Evolutionary conservation across 2,113 vertebrate species (phyloP).

Genomic region (Pavo muticus): DNA sequence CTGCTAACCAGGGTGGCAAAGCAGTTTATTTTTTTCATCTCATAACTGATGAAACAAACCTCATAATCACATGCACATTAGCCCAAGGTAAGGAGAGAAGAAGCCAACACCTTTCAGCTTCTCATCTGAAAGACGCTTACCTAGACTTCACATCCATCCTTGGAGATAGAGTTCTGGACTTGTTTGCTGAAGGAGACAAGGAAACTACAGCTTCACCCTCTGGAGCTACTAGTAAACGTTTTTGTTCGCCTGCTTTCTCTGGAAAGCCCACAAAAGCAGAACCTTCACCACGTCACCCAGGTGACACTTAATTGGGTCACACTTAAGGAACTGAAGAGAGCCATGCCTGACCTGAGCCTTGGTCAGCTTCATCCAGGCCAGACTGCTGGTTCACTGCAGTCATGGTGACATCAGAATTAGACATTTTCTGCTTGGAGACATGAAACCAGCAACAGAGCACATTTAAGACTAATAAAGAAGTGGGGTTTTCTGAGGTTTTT

Average conservation of each 20-base stretch:
- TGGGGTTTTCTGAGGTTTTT: accelerated
- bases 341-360: conserved; percentile 61
- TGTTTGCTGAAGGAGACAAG: conserved; percentile 8
- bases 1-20: not conserved
- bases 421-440: conserved; percentile 20
- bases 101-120: accelerated
- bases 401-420: not conserved
- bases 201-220: not conserved
- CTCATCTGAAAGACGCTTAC: conserved; percentile 27
- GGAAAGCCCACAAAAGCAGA: not conserved
- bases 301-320: not conserved
- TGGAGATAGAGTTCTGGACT: not conserved
- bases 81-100: not conserved
- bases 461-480: not conserved
- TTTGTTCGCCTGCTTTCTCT: not conserved
- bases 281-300: not conserved
- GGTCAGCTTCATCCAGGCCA: not conserved
- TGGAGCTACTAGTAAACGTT: not conserved
- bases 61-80: not conserved
- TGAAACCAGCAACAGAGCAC: not conserved
- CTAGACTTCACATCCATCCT: not conserved
- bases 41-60: not conserved
- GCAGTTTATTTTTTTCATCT: not conserved
- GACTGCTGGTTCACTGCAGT: not conserved
- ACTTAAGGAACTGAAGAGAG: not conserved